Conservation (phyloP, 2,888 invertebrate species). For the Rhamnusium bicolor region DNA sequence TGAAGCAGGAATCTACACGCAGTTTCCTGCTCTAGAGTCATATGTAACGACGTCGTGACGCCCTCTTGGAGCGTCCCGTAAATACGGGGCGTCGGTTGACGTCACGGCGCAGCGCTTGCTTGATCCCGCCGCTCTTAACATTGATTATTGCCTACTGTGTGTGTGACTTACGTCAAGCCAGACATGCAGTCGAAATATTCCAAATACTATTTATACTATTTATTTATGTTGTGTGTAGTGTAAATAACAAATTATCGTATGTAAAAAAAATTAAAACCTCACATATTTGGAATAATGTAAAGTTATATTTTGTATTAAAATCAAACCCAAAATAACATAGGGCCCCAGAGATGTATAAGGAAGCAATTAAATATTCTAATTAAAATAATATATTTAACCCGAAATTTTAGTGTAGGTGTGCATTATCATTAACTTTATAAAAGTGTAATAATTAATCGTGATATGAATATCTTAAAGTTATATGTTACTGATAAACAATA, state of each 20-base stretch:
- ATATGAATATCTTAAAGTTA: constrained; percentile 10
- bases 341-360: not conserved
- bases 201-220: constrained; percentile 62
- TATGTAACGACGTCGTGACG: constrained; percentile 25
- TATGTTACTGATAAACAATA: constrained; percentile 11
- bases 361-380: constrained; percentile 7
- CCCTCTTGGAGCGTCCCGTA: constrained; percentile 33
- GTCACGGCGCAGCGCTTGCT: constrained; percentile 69
- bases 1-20: not conserved
- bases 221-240: constrained; percentile 58
- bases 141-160: constrained; percentile 66
- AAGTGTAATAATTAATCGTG: constrained; percentile 3
- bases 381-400: not conserved
- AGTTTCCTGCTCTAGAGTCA: not conserved
- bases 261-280: constrained; percentile 30
- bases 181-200: constrained; percentile 61
- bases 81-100: constrained; percentile 64
- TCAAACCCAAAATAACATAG: constrained; percentile 10
- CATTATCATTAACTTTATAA: not conserved
- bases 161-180: constrained; percentile 59
- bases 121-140: constrained; percentile 63
- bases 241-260: constrained; percentile 37
- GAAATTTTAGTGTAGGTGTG: not conserved
- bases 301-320: constrained; percentile 8
- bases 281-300: constrained; percentile 16